These are phyloP conservation scores for Trissolcus japonicus DNA, from an alignment of 2,888 invertebrate genomes.

Conservation along the genomic window DNA sequence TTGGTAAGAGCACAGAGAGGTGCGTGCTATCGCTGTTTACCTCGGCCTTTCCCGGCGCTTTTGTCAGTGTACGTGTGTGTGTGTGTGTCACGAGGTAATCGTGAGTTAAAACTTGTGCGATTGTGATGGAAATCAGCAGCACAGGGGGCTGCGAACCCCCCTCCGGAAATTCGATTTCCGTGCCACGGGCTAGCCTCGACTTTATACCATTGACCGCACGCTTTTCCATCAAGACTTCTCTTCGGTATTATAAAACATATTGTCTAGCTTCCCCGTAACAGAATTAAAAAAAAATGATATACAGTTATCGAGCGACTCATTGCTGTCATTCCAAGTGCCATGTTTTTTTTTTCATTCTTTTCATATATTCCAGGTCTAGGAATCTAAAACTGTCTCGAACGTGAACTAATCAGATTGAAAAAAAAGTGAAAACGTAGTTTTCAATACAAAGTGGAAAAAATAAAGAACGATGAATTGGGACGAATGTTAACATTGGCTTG, in stretches of 20 bases:
- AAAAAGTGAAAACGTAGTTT: too few relatives aligned
- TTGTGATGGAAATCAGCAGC: constrained; percentile 22
- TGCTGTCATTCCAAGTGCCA: background rate
- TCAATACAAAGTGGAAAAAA: too few relatives aligned
- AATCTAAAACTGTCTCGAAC: too few relatives aligned
- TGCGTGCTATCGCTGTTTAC: constrained; percentile 34
- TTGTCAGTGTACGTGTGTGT: background rate
- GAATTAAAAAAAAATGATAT: too few relatives aligned
- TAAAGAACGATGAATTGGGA: too few relatives aligned
- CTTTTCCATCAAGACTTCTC: constrained; percentile 4
- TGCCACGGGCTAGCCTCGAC: background rate
- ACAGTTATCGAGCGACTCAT: too few relatives aligned
- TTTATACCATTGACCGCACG: constrained; percentile 8
- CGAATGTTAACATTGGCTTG: too few relatives aligned
- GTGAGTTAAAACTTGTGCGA: background rate
- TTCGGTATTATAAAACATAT: too few relatives aligned
- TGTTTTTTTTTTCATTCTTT: too few relatives aligned
- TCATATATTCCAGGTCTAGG: too few relatives aligned
- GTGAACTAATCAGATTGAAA: too few relatives aligned
- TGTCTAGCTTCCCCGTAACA: too few relatives aligned
- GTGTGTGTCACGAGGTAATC: constrained; percentile 17
- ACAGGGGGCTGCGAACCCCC: constrained; percentile 5
- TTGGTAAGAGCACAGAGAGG: constrained; percentile 9
- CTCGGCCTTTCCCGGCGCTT: constrained; percentile 8
- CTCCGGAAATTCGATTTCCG: constrained; percentile 20